These are phyloP conservation scores for Rallus limicola DNA, from an alignment of 2,113 vertebrate genomes.

Conservation along the genomic window DNA sequence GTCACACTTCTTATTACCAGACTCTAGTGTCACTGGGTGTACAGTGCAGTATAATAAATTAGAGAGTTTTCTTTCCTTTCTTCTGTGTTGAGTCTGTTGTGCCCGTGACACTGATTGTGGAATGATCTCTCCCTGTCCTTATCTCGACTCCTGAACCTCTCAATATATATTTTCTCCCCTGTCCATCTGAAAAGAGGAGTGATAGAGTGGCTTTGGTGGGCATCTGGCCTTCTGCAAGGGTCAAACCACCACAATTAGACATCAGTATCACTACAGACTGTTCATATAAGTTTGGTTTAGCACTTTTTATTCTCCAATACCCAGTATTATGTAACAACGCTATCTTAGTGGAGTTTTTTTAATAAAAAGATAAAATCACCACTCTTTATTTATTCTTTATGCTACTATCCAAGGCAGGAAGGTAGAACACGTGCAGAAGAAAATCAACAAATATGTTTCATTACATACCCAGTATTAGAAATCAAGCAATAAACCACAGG, in stretches of 20 bases:
- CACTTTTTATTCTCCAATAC: not conserved
- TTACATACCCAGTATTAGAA: not conserved
- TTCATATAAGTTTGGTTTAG: not conserved
- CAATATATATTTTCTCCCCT: no score
- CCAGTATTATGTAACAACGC: not conserved
- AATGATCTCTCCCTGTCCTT: no score
- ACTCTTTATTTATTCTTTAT: not conserved
- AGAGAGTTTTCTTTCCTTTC: no score
- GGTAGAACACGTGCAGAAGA: not conserved
- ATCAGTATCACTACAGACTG: not conserved
- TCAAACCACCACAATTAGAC: not conserved
- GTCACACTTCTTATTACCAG: no score
- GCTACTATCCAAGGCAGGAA: not conserved
- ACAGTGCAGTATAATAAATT: no score
- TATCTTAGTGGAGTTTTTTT: not conserved
- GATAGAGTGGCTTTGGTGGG: no score
- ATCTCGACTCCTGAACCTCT: no score
- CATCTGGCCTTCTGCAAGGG: no score
- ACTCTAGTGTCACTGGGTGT: no score
- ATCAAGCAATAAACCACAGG: not conserved
- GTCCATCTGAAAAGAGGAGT: no score
- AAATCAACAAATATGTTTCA: not conserved
- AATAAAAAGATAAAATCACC: not conserved
- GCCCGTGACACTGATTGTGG: no score
- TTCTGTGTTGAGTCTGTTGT: no score